A percentile compares a stretch with the other conserved stretches of the same genome.
Evolutionary conservation across 2,888 invertebrate genomes (phyloP).

Genomic region (Zygogramma bicolorata): DNA sequence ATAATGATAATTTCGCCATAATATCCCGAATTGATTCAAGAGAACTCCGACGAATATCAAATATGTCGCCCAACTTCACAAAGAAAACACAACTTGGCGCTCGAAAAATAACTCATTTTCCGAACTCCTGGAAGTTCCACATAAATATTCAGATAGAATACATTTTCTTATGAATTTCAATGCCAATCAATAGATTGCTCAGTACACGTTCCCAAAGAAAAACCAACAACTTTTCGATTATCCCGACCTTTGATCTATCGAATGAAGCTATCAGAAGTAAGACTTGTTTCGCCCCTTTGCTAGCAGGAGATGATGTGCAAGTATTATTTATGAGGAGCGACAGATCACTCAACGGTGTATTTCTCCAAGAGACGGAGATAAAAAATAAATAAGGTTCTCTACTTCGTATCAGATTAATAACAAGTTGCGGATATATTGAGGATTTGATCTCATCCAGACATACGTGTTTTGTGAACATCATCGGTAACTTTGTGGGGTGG

Average conservation of each 20-base stretch:
- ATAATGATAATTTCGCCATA: background rate
- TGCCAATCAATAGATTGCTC: slow-evolving; percentile 21
- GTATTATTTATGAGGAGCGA: slow-evolving; percentile 19
- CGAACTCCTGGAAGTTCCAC: background rate
- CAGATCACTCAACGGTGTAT: slow-evolving; percentile 11
- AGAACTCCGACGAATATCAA: background rate
- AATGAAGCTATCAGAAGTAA: slow-evolving; percentile 39
- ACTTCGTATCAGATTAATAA: slow-evolving; percentile 16
- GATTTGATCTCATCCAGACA: background rate
- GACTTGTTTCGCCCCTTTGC: slow-evolving; percentile 2
- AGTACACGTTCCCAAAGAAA: slow-evolving; percentile 16
- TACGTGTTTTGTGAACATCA: slow-evolving; percentile 15
- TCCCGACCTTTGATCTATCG: slow-evolving; percentile 55
- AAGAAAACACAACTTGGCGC: slow-evolving; percentile 7
- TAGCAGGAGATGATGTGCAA: slow-evolving; percentile 8
- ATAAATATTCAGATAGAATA: slow-evolving; percentile 21
- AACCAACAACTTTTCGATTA: slow-evolving; percentile 58
- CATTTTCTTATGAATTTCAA: slow-evolving; percentile 24
- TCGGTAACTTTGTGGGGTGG: background rate
- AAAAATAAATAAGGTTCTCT: slow-evolving; percentile 19
- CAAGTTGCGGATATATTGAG: background rate
- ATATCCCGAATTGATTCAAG: background rate
- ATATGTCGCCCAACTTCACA: background rate
- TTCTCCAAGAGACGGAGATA: background rate
- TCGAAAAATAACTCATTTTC: slow-evolving; percentile 1